Evolutionary conservation across 2,888 invertebrate species (phyloP), one percentile per base, ranked within the genome.

Genomic region (Galeopsomyia nigrocyanea): DNA sequence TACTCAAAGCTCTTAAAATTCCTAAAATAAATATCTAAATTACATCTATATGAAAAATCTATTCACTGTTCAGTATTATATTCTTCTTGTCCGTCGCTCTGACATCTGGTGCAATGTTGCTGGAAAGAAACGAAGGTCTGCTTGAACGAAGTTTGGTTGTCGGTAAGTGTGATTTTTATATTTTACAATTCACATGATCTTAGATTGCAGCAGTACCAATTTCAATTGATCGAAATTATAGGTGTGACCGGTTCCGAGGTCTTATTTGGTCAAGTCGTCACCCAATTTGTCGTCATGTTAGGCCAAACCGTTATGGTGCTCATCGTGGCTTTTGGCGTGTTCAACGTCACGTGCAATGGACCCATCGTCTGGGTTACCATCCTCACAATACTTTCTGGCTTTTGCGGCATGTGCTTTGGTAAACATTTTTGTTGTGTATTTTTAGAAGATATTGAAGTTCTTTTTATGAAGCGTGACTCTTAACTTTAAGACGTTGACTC

Each of bases 371-470:
- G 92, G 89, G 93, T 96, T 10, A 88, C 92, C n/a, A 77, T 90
- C 0, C 87, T 97, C 13, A 94, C 94, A 0, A 84, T 96, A 0
- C 88, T 96, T 50, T 95, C 94, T 68, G 97, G 97, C 16, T 87
- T 97, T 21, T 96, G 96, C 83, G 98, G 97, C 81, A 98, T 98
- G 98, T 93, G 93, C 71, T 96, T 96, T 80, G 96, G 95, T 94
- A 88, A 88, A 89, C 66, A 17, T 13, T 51, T 39, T 7, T 39
- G 31, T 31, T 5, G 7, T 31, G n/a, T n/a, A n/a, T n/a, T n/a
- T n/a, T n/a, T n/a, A n/a, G n/a, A n/a, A n/a, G n/a, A n/a, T n/a
- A n/a, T n/a, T n/a, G n/a, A n/a, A n/a, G n/a, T n/a, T n/a, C n/a
- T n/a, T n/a, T n/a, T n/a, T n/a, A n/a, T n/a, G n/a, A n/a, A n/a